Evolutionary conservation across 2,888 invertebrate genomes (phyloP).

Genomic region (Tortricodes alternella): DNA sequence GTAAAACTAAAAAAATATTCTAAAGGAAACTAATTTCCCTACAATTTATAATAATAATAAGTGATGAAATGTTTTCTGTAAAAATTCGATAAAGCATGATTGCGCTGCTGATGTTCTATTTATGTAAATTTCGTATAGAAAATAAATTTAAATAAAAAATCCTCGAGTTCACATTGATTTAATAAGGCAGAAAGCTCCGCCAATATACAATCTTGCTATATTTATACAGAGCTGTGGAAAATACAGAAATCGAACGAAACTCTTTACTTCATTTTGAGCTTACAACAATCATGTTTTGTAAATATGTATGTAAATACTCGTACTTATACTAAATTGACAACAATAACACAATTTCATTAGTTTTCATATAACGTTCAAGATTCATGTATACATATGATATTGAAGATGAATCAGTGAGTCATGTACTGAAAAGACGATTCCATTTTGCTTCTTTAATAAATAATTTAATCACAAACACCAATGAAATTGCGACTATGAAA

Average conservation of each 20-base stretch:
- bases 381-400: neutral
- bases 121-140: neutral
- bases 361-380: constrained; percentile 4
- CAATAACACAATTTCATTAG: constrained; percentile 34
- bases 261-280: constrained; percentile 38
- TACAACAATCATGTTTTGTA: constrained; percentile 38
- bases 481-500: neutral
- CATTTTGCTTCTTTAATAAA: neutral
- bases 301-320: constrained; percentile 41
- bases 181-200: constrained; percentile 48
- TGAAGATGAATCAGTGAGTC: too few relatives aligned
- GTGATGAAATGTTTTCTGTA: too few relatives aligned
- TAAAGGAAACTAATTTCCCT: too few relatives aligned
- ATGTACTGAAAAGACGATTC: neutral
- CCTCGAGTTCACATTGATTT: constrained; percentile 39
- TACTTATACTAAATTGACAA: constrained; percentile 38
- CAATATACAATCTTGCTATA: constrained; percentile 43
- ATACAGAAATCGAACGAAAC: constrained; percentile 36
- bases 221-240: constrained; percentile 41
- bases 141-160: constrained; percentile 19
- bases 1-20: too few relatives aligned
- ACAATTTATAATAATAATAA: too few relatives aligned
- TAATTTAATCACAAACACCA: neutral
- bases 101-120: too few relatives aligned
- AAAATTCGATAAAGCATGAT: too few relatives aligned